Base-by-base conservation (phyloP, 2,888 invertebrate genomes). In the Listrodromus nycthemerus region DNA sequence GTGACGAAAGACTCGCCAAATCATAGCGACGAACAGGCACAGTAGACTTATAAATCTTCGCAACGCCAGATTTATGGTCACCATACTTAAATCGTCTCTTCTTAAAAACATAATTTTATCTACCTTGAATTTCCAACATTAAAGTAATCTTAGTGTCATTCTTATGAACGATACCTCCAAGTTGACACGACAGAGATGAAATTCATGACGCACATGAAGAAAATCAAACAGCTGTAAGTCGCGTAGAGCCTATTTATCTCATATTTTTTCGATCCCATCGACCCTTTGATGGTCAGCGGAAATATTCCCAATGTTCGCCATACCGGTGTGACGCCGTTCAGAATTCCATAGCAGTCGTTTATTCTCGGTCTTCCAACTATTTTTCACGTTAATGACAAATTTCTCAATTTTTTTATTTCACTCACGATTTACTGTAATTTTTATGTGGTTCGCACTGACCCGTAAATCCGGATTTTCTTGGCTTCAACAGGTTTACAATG, bases 301-400 rank as follows among this genome's bases (percentile, higher is more conserved):
- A 86, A 86, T 16, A 79, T 24, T 63, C 82, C 86, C 1, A 65
- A 10, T 10, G 73, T 0, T 4, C 83, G 85, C 86, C 86, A 86
- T 45, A 86, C 74, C 61, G 55, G 65, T 5, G 80, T 70, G 16
- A 80, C 80, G 24, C 67, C 78, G 16, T 81, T 82, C 24, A 86
- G 10, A 13, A 77, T 41, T 19, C 70, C 78, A 16, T 71, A 85
- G 10, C 69, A 80, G 50, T 86, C 78, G 67, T 55, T 16, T 70
- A 61, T 65, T 45, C 24, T 33, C 13, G 50, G n/a, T 21, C 24
- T 2, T 0, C 0, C 1, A 13, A 0, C 10, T 13, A 10, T 13
- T 41, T 10, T 41, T 41, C 2, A 2, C 13, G 41, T 13, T 8
- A 13, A 41, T 41, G 3, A 41, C 13, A 41, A 41, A 41, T 1